A percentile compares a stretch with the other conserved stretches of the same genome.
Evolutionary conservation across 2,113 vertebrate genomes (phyloP).

Genomic region (Ia io): DNA sequence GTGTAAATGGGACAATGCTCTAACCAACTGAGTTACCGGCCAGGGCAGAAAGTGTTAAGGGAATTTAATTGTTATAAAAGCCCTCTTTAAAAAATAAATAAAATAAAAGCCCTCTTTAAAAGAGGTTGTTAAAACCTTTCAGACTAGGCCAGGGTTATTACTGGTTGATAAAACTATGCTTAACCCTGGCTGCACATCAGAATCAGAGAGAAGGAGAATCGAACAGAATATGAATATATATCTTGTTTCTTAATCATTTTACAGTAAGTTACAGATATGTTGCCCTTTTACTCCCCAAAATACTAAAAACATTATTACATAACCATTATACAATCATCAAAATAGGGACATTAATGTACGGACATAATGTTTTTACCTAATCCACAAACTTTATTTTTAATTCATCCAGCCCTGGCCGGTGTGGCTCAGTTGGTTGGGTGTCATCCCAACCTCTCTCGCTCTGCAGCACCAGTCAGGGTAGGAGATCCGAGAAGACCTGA

Average conservation of each 20-base stretch:
- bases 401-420: background rate
- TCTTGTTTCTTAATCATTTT: background rate
- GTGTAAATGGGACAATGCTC: no score
- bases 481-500: background rate
- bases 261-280: background rate
- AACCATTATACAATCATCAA: background rate
- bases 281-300: background rate
- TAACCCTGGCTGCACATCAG: background rate
- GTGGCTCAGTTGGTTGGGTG: no score
- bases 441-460: background rate
- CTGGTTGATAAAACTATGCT: background rate
- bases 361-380: background rate
- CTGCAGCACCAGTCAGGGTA: background rate
- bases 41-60: background rate
- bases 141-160: background rate
- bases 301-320: background rate
- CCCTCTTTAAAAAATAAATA: background rate
- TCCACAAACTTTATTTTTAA: background rate
- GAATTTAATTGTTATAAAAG: slow-evolving; percentile 1
- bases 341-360: background rate
- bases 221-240: background rate
- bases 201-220: background rate
- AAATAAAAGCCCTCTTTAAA: background rate
- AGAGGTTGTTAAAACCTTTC: background rate
- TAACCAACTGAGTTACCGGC: no score